A percentile compares a stretch with the other conserved stretches of the same genome.
phyloP scores from a whole-genome alignment of 64 coral and sea anemone species.

The Actinia tenebrosa region DNA sequence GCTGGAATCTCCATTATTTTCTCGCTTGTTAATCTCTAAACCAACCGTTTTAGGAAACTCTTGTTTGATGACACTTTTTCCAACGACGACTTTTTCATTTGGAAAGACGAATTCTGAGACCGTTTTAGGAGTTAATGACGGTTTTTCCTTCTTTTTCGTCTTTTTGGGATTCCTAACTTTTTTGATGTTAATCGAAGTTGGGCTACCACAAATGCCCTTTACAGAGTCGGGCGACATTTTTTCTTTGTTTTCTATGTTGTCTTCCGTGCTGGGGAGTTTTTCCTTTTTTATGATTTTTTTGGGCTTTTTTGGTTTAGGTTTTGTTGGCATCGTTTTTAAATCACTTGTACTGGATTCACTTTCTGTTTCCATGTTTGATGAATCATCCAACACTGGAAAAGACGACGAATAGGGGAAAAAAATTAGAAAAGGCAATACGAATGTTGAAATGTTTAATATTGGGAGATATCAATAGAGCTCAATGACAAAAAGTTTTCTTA shows the following conservation, averaged over 20 bases:
- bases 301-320: neutral
- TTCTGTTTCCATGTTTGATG: neutral
- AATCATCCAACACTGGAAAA: slow-evolving; percentile 3
- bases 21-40: slow-evolving; percentile 19
- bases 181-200: slow-evolving; percentile 28
- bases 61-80: slow-evolving; percentile 15
- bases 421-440: neutral
- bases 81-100: slow-evolving; percentile 3
- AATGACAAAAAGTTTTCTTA: too few species aligned
- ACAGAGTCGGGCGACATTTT: neutral
- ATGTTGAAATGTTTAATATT: too few species aligned
- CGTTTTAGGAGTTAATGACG: neutral
- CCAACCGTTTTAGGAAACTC: slow-evolving; percentile 37
- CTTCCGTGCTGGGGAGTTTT: neutral
- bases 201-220: neutral
- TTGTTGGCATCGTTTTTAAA: neutral
- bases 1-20: slow-evolving; percentile 17
- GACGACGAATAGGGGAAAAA: neutral
- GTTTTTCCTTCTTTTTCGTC: slow-evolving; percentile 46
- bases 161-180: slow-evolving; percentile 27
- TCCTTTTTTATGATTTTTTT: neutral
- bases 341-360: neutral
- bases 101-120: slow-evolving; percentile 34
- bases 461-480: too few species aligned
- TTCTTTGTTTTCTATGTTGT: neutral